Evolutionary conservation across 1,140 invertebrate genomes (phyloP).

Genomic region (Lanistes nyassanus): DNA sequence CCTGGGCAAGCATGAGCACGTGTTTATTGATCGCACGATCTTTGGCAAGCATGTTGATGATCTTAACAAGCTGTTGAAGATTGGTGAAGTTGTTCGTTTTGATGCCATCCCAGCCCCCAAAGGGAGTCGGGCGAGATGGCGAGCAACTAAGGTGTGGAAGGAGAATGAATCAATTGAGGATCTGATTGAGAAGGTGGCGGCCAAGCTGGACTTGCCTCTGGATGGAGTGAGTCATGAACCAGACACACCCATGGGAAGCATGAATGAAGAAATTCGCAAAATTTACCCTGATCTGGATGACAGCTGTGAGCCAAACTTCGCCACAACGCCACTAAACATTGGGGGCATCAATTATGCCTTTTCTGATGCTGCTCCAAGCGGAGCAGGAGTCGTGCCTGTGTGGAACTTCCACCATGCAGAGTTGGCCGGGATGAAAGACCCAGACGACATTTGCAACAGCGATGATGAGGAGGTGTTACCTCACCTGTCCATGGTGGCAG

Average conservation of each 20-base stretch:
- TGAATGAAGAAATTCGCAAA: constrained; percentile 60
- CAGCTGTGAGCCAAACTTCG: constrained; percentile 44
- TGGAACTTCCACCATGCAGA: constrained; percentile 64
- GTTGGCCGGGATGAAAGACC: constrained; percentile 54
- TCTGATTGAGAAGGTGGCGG: constrained; percentile 58
- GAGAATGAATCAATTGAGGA: constrained; percentile 63
- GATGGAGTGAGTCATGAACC: constrained; percentile 50
- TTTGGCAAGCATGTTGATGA: constrained; percentile 65
- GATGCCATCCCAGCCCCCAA: constrained; percentile 68
- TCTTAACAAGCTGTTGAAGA: constrained; percentile 61
- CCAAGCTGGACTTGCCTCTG: constrained; percentile 49
- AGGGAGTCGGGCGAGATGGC: constrained; percentile 65
- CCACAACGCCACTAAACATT: constrained; percentile 51
- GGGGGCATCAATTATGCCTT: constrained; percentile 60
- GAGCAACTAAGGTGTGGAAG: constrained; percentile 66
- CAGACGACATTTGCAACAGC: constrained; percentile 58
- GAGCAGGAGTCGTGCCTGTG: constrained; percentile 63
- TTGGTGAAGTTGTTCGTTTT: constrained; percentile 66
- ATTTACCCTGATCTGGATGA: constrained; percentile 60
- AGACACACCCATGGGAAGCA: constrained; percentile 47
- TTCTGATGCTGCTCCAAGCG: constrained; percentile 63
- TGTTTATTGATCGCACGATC: constrained; percentile 68
- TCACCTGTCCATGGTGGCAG: constrained; percentile 63
- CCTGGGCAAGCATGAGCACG: constrained; percentile 68
- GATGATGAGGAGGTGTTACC: constrained; percentile 48